These are phyloP conservation scores for Cylindroiulus punctatus DNA, from an alignment of 2,888 invertebrate genomes.

Conservation along the genomic window DNA sequence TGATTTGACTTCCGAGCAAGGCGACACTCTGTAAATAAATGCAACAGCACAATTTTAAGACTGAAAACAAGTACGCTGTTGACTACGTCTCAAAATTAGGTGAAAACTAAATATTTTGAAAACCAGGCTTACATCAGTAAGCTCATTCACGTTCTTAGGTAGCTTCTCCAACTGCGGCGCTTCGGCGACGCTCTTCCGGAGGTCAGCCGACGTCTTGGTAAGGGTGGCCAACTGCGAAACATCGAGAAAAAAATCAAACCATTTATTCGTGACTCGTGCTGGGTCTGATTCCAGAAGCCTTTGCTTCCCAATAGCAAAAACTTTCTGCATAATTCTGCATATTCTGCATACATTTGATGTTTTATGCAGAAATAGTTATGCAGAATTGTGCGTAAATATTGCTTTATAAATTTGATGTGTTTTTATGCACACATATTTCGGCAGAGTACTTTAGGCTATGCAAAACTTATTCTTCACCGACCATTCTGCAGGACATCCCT, in stretches of 20 bases:
- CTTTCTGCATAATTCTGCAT: too few species aligned
- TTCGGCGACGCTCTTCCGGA: slow-evolving; percentile 60
- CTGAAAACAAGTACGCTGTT: not conserved
- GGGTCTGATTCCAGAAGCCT: slow-evolving; percentile 2
- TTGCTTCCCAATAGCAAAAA: too few species aligned
- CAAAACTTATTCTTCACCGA: too few species aligned
- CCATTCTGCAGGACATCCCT: too few species aligned
- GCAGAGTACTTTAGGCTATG: too few species aligned
- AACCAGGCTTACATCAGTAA: slow-evolving; percentile 49
- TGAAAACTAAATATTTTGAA: too few species aligned
- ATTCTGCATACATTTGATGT: too few species aligned
- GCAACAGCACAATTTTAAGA: not conserved
- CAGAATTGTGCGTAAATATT: too few species aligned
- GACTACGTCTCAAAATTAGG: too few species aligned
- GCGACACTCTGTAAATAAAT: slow-evolving; percentile 59
- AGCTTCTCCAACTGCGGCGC: slow-evolving; percentile 60
- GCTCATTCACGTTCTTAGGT: slow-evolving; percentile 59
- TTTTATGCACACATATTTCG: too few species aligned
- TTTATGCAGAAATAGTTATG: too few species aligned
- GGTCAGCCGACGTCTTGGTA: slow-evolving; percentile 58
- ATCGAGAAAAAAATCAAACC: not conserved
- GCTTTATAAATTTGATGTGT: too few species aligned
- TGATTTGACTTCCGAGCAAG: slow-evolving; percentile 60
- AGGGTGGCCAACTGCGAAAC: slow-evolving; percentile 58
- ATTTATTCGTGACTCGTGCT: not conserved